Evolutionary conservation across 2,888 invertebrate genomes (phyloP).

Genomic region (Zygothrica quintamaculata): DNA sequence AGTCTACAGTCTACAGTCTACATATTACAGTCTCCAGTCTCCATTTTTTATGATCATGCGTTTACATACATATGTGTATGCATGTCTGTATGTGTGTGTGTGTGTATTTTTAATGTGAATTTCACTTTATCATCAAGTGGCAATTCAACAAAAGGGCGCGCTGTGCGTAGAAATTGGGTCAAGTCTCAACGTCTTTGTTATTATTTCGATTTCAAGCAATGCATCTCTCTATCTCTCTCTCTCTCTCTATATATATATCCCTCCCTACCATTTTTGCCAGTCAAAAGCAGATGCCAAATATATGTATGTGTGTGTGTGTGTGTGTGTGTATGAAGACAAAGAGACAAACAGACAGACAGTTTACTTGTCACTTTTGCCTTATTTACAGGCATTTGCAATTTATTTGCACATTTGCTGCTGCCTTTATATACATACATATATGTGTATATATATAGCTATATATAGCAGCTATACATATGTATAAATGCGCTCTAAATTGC

Average conservation of each 20-base stretch:
- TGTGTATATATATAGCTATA: background rate
- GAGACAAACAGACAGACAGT: conserved; percentile 6
- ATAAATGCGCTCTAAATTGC: no score
- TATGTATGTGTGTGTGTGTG: background rate
- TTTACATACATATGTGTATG: conserved; percentile 1
- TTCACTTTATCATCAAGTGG: conserved; percentile 71
- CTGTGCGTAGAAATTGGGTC: conserved; percentile 81
- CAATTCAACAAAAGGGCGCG: conserved; percentile 68
- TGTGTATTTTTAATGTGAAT: conserved; percentile 25
- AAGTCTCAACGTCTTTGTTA: conserved; percentile 68
- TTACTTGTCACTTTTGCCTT: conserved; percentile 42
- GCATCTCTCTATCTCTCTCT: conserved; percentile 13
- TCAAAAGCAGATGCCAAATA: conserved; percentile 1
- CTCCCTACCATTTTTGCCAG: no score
- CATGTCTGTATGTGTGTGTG: conserved; percentile 19
- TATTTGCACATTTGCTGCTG: conserved; percentile 32
- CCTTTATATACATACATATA: background rate
- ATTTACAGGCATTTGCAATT: conserved; percentile 55
- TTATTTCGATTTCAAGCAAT: conserved; percentile 38
- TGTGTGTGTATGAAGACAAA: conserved; percentile 1
- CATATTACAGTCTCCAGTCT: conserved; percentile 34
- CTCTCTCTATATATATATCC: conserved; percentile 6
- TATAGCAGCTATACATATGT: background rate
- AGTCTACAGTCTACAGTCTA: conserved; percentile 6
- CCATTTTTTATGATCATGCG: conserved; percentile 37